phyloP scores from a whole-genome alignment of 2,888 invertebrate genomes.

The Harpalus rubripes region DNA sequence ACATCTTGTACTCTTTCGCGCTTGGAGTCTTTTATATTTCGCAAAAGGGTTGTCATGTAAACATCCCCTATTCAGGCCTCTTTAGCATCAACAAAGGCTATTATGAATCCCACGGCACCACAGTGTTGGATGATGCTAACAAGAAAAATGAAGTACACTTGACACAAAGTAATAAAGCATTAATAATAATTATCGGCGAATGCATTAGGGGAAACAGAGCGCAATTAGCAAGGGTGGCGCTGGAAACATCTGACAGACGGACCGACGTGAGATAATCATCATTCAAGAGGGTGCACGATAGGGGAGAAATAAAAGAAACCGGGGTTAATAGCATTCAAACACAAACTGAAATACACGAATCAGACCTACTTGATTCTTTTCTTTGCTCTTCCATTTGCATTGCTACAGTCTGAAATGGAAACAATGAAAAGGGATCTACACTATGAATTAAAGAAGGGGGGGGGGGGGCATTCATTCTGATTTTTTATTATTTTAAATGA shows the following conservation, averaged over 20 bases:
- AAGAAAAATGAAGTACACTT: conserved; percentile 61
- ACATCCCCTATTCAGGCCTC: conserved; percentile 19
- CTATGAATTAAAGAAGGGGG: too few species aligned
- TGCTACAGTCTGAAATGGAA: too few species aligned
- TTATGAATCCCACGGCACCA: conserved; percentile 9
- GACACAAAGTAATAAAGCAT: conserved; percentile 57
- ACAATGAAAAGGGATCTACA: too few species aligned
- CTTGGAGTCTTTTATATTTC: conserved; percentile 1
- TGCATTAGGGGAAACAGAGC: conserved; percentile 51
- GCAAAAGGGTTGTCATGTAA: conserved; percentile 17
- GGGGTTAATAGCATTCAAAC: not conserved
- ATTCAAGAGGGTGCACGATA: not conserved
- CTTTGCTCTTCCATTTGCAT: too few species aligned
- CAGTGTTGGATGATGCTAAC: conserved; percentile 29
- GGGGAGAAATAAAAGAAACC: not conserved
- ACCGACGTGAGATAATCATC: conserved; percentile 37
- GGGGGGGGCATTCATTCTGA: too few species aligned
- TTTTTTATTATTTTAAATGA: too few species aligned
- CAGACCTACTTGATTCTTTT: too few species aligned
- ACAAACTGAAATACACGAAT: too few species aligned
- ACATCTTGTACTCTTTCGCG: not conserved
- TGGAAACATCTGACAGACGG: conserved; percentile 48
- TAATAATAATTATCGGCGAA: conserved; percentile 63
- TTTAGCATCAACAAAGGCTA: conserved; percentile 35
- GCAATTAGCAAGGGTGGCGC: conserved; percentile 43